phyloP scores from a whole-genome alignment of 1,140 invertebrate species.

The Hestina assimilis region DNA sequence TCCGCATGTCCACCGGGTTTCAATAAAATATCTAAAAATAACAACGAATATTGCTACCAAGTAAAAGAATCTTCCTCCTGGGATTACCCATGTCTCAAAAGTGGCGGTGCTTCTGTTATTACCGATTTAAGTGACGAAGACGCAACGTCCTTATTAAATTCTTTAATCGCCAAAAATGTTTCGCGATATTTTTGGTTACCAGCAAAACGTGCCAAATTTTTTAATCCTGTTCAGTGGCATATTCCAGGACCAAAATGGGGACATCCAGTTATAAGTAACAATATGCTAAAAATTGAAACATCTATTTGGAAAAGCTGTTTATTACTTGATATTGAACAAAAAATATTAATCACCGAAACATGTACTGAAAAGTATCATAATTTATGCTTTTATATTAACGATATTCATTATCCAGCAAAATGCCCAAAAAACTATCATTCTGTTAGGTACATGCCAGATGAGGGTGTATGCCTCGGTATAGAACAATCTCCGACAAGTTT shows the following conservation, averaged over 20 bases:
- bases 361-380: constrained; percentile 44
- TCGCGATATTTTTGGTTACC: constrained; percentile 61
- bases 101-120: constrained; percentile 53
- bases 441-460: constrained; percentile 48
- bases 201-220: constrained; percentile 44
- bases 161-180: constrained; percentile 36
- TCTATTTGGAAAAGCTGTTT: constrained; percentile 51
- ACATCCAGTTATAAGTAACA: constrained; percentile 29
- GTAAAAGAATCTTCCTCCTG: constrained; percentile 39
- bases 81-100: constrained; percentile 58
- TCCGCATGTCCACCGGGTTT: constrained; percentile 52
- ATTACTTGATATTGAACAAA: constrained; percentile 42
- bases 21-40: constrained; percentile 44
- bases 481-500: constrained; percentile 38
- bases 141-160: constrained; percentile 39
- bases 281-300: constrained; percentile 31
- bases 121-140: constrained; percentile 47
- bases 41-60: constrained; percentile 54
- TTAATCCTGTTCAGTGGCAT: constrained; percentile 50
- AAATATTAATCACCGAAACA: constrained; percentile 40
- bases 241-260: constrained; percentile 65
- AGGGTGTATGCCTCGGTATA: constrained; percentile 58
- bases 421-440: constrained; percentile 58
- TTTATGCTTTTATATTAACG: constrained; percentile 60
- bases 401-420: constrained; percentile 47